A percentile compares a stretch with the other conserved stretches of the same genome.
These are phyloP conservation scores for Gouania willdenowi DNA, from an alignment of 2,797 vertebrate species.

Conservation along the genomic window DNA sequence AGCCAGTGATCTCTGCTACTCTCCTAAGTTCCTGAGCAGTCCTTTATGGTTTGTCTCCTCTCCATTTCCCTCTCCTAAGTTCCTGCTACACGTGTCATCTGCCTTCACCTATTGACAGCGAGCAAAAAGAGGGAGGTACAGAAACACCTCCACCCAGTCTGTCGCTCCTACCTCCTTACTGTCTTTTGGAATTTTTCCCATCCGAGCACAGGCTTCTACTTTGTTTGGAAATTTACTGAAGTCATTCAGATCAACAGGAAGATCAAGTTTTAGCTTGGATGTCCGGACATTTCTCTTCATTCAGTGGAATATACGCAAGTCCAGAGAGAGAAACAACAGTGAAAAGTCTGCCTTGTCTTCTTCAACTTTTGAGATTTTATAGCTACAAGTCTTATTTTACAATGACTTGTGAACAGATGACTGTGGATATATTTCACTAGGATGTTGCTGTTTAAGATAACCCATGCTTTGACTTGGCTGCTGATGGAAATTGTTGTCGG, in stretches of 20 bases:
- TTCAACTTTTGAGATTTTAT: constrained; percentile 4
- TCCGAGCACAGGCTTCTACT: constrained; percentile 30
- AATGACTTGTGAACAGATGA: constrained; percentile 15
- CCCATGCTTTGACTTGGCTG: constrained; percentile 21
- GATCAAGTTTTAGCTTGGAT: constrained; percentile 13
- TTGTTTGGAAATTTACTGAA: constrained; percentile 40
- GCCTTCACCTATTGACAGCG: constrained; percentile 39
- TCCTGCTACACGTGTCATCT: constrained; percentile 28
- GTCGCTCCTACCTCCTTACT: constrained; percentile 31
- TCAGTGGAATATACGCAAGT: too few species aligned
- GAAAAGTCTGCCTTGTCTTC: background rate
- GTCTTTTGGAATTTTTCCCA: constrained; percentile 42
- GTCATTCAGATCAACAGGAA: constrained; percentile 19
- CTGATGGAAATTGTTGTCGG: constrained; percentile 20
- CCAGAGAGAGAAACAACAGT: constrained; percentile 20
- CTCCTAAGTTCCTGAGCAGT: constrained; percentile 4
- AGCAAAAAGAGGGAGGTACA: constrained; percentile 31
- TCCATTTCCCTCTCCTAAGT: constrained; percentile 14
- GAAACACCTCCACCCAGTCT: constrained; percentile 33
- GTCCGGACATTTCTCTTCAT: too few species aligned
- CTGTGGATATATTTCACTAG: constrained; percentile 7
- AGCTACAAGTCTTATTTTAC: constrained; percentile 6
- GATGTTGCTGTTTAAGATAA: constrained; percentile 6
- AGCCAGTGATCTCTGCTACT: constrained; percentile 4
- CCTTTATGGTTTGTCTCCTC: constrained; percentile 2